Evolutionary conservation across 2,113 vertebrate species (phyloP).

Genomic region (Glareola pratincola): DNA sequence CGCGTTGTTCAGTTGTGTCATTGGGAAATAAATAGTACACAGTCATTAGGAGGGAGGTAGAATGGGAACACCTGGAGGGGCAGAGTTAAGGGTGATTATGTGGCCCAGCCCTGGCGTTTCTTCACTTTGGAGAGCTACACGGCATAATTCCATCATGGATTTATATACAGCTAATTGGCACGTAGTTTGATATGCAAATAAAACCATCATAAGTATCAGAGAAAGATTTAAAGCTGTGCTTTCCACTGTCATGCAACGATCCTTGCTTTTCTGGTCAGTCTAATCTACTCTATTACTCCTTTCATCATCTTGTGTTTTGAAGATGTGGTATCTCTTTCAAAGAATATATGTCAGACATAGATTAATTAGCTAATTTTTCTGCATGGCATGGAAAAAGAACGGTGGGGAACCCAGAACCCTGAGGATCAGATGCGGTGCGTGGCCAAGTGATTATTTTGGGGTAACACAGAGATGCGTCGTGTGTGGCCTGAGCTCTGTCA

Average conservation of each 20-base stretch:
- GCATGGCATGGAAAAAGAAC: background rate
- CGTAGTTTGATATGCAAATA: constrained; percentile 41
- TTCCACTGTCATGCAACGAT: background rate
- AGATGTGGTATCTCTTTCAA: background rate
- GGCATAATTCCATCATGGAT: background rate
- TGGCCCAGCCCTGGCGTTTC: constrained; percentile 10
- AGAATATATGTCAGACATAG: background rate
- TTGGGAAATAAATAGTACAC: background rate
- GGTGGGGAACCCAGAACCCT: constrained; percentile 1
- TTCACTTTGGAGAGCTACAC: background rate
- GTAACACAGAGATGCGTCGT: background rate
- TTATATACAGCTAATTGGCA: constrained; percentile 17
- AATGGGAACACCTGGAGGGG: constrained; percentile 36
- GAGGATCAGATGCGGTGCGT: background rate
- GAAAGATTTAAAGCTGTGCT: background rate
- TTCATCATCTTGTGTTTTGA: constrained; percentile 40
- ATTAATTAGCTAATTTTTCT: constrained; percentile 30
- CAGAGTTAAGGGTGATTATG: constrained; percentile 17
- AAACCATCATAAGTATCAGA: background rate
- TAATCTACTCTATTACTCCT: background rate
- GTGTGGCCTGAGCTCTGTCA: background rate
- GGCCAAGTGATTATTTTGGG: background rate
- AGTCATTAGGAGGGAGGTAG: background rate
- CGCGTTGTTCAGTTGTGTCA: background rate
- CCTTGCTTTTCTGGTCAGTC: constrained; percentile 49